Evolutionary conservation across 2,797 vertebrate species (phyloP).

Genomic region (Hyperoplus lanceolatus): DNA sequence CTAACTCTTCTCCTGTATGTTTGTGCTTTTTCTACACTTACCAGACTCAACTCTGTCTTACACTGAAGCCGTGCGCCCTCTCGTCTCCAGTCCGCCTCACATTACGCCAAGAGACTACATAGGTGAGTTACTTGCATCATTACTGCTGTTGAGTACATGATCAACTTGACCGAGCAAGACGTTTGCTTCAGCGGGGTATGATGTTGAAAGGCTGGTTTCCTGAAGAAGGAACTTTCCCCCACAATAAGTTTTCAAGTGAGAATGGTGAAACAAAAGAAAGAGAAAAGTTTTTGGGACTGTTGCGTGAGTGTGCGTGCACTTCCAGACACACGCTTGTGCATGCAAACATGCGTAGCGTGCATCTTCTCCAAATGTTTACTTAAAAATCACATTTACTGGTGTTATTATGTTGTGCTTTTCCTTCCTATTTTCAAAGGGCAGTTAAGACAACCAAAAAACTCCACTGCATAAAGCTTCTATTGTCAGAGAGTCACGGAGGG

Average conservation of each 20-base stretch:
- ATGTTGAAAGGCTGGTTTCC: constrained; percentile 1
- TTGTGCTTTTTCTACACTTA: constrained; percentile 70
- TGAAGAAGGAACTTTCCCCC: constrained; percentile 3
- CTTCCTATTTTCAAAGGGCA: constrained; percentile 65
- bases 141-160: neutral
- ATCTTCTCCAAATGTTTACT: constrained; percentile 47
- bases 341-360: constrained; percentile 28
- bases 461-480: constrained; percentile 72
- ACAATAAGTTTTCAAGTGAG: constrained; percentile 20
- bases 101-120: constrained; percentile 90
- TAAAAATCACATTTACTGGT: constrained; percentile 58
- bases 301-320: constrained; percentile 1
- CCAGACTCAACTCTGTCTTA: constrained; percentile 94
- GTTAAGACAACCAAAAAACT: constrained; percentile 62
- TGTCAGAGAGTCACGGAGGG: constrained; percentile 67
- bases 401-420: constrained; percentile 67
- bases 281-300: constrained; percentile 17
- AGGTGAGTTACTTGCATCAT: constrained; percentile 83
- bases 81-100: constrained; percentile 82
- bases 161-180: neutral
- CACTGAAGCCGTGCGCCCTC: constrained; percentile 93
- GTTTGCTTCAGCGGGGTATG: neutral
- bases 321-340: neutral
- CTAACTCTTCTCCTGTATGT: constrained; percentile 16
- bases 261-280: neutral